Conservation (phyloP, 2,888 invertebrate genomes). For the Leptogaster cylindrica region DNA sequence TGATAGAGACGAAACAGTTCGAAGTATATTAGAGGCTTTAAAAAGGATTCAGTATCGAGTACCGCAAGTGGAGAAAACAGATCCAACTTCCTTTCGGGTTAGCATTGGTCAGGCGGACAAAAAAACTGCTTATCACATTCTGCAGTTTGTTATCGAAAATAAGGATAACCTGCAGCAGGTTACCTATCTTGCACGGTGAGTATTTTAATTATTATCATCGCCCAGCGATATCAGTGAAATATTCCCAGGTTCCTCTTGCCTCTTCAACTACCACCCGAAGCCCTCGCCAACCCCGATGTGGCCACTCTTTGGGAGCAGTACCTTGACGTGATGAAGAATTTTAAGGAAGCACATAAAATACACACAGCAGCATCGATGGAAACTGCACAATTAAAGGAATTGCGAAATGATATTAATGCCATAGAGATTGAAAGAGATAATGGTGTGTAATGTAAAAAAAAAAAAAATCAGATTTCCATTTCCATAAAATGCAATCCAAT, state of each 20-base stretch:
- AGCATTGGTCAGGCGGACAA: slow-evolving; percentile 71
- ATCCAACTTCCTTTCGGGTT: slow-evolving; percentile 59
- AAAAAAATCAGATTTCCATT: background rate
- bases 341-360: slow-evolving; percentile 79
- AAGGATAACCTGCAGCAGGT: slow-evolving; percentile 78
- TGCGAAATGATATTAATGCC: slow-evolving; percentile 81
- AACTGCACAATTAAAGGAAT: slow-evolving; percentile 74
- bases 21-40: slow-evolving; percentile 73
- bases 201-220: background rate
- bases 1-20: slow-evolving; percentile 76
- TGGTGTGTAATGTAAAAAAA: too few species aligned
- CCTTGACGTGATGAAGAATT: slow-evolving; percentile 77
- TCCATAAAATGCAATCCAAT: background rate
- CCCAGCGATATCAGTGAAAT: background rate
- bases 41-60: slow-evolving; percentile 83
- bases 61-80: slow-evolving; percentile 63
- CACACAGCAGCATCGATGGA: slow-evolving; percentile 69
- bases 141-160: slow-evolving; percentile 80
- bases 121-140: slow-evolving; percentile 75
- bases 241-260: slow-evolving; percentile 63
- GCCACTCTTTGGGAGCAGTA: slow-evolving; percentile 75
- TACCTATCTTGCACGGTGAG: slow-evolving; percentile 80
- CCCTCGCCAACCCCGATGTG: slow-evolving; percentile 76
- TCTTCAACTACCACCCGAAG: slow-evolving; percentile 77
- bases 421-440: slow-evolving; percentile 88